phyloP scores from a whole-genome alignment of 2,888 invertebrate genomes.

The Hoplodrina ambigua region DNA sequence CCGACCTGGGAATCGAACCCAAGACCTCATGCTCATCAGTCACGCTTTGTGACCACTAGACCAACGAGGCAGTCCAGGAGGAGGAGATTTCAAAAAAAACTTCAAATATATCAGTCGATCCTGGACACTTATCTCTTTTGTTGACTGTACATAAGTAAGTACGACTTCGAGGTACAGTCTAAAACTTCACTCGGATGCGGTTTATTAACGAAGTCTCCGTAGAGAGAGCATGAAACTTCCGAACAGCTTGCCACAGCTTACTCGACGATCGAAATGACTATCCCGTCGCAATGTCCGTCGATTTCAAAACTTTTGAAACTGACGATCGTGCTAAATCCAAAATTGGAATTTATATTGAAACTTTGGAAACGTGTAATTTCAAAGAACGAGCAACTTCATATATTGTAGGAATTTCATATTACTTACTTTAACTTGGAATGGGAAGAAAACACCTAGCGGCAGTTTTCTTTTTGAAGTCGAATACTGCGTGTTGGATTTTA shows the following conservation, averaged over 20 bases:
- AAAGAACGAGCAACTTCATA: constrained; percentile 50
- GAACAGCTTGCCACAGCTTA: constrained; percentile 65
- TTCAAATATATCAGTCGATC: no score
- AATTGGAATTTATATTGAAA: constrained; percentile 65
- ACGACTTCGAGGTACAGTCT: constrained; percentile 38
- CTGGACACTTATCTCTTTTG: no score
- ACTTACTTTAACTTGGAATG: constrained; percentile 29
- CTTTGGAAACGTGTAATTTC: constrained; percentile 48
- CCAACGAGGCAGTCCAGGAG: no score
- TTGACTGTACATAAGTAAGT: no score
- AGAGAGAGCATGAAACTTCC: constrained; percentile 61
- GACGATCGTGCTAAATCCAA: constrained; percentile 61
- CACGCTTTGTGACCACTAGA: no score
- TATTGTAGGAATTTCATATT: constrained; percentile 45
- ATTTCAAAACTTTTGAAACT: constrained; percentile 65
- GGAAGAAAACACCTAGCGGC: constrained; percentile 29
- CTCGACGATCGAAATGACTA: constrained; percentile 63
- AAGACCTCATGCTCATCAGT: no score
- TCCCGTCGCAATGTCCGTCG: constrained; percentile 57
- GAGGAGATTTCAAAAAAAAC: no score
- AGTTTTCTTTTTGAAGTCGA: constrained; percentile 26
- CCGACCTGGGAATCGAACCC: no score
- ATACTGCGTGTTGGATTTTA: constrained; percentile 16
- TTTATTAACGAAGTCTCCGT: constrained; percentile 65
- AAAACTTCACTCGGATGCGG: constrained; percentile 59